These are phyloP conservation scores for Scortum barcoo DNA, from an alignment of 2,113 vertebrate genomes.

Conservation along the genomic window DNA sequence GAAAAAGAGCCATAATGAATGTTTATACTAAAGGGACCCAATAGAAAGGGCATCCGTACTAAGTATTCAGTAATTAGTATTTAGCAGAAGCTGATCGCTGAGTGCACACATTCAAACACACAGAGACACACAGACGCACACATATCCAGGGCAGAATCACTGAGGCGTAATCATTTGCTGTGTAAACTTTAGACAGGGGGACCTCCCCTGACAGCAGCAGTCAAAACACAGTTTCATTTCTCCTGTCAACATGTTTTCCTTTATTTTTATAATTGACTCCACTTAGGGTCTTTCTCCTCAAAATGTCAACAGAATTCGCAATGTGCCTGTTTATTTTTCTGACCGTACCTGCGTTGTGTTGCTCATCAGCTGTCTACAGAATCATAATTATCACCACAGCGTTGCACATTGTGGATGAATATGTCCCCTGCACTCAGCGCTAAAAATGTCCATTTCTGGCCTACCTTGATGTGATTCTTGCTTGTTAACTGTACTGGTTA, in stretches of 20 bases:
- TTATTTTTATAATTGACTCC: slow-evolving; percentile 80
- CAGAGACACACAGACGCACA: slow-evolving; percentile 34
- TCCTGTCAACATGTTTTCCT: slow-evolving; percentile 81
- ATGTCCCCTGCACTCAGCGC: slow-evolving; percentile 6
- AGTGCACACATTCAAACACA: slow-evolving; percentile 66
- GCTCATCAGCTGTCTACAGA: slow-evolving; percentile 31
- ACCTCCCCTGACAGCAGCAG: slow-evolving; percentile 76
- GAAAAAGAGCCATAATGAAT: slow-evolving; percentile 85
- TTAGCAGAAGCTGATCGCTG: slow-evolving; percentile 83
- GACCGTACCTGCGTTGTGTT: slow-evolving; percentile 30
- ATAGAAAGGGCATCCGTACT: slow-evolving; percentile 87
- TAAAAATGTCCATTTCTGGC: slow-evolving; percentile 8
- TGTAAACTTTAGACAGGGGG: slow-evolving; percentile 77
- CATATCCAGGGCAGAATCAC: slow-evolving; percentile 66
- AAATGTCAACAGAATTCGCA: slow-evolving; percentile 73
- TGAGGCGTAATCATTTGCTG: slow-evolving; percentile 70
- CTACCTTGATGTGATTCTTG: slow-evolving; percentile 38
- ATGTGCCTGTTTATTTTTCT: slow-evolving; percentile 42
- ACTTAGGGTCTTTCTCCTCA: slow-evolving; percentile 54
- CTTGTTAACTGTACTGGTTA: slow-evolving; percentile 37
- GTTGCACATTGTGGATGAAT: not conserved
- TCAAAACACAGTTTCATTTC: slow-evolving; percentile 79
- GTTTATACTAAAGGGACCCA: slow-evolving; percentile 88
- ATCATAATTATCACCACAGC: slow-evolving; percentile 30
- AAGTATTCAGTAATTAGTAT: slow-evolving; percentile 88